phyloP scores from a whole-genome alignment of 2,888 invertebrate genomes.

The Aromia moschata region DNA sequence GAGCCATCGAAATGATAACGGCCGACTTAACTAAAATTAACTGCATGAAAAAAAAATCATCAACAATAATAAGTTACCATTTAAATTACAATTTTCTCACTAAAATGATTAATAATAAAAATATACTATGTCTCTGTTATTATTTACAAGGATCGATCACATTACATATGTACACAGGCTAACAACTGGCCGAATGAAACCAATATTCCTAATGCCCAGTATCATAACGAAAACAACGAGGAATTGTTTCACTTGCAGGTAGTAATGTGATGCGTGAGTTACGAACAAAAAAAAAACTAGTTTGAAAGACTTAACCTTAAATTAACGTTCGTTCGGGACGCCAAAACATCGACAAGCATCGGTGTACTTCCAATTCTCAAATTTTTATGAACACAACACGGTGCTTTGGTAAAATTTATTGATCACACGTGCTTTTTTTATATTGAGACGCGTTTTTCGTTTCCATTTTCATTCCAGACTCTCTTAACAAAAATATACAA shows the following conservation, averaged over 20 bases:
- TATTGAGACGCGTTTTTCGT: slow-evolving; percentile 41
- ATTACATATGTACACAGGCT: slow-evolving; percentile 36
- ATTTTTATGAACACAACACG: slow-evolving; percentile 61
- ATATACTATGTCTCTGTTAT: slow-evolving; percentile 45
- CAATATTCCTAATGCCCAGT: slow-evolving; percentile 38
- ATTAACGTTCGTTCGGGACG: slow-evolving; percentile 22
- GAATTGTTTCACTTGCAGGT: slow-evolving; percentile 21
- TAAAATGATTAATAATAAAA: slow-evolving; percentile 49
- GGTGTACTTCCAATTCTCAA: slow-evolving; percentile 34
- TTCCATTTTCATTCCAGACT: slow-evolving; percentile 40
- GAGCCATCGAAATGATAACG: no score
- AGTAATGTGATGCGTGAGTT: slow-evolving; percentile 26
- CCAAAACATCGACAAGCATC: slow-evolving; percentile 41
- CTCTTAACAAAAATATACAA: slow-evolving; percentile 38
- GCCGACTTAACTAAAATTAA: slow-evolving; percentile 31
- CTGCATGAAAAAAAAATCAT: slow-evolving; percentile 38
- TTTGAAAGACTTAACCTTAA: slow-evolving; percentile 27
- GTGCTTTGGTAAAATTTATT: slow-evolving; percentile 59
- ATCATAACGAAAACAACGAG: slow-evolving; percentile 19
- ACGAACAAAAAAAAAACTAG: slow-evolving; percentile 27
- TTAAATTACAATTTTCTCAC: slow-evolving; percentile 40
- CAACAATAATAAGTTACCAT: slow-evolving; percentile 46
- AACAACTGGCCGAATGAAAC: slow-evolving; percentile 41
- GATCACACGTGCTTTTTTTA: slow-evolving; percentile 41
- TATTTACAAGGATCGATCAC: slow-evolving; percentile 46